Base-by-base conservation (phyloP, 2,113 vertebrate species). In the Hucho hucho region DNA sequence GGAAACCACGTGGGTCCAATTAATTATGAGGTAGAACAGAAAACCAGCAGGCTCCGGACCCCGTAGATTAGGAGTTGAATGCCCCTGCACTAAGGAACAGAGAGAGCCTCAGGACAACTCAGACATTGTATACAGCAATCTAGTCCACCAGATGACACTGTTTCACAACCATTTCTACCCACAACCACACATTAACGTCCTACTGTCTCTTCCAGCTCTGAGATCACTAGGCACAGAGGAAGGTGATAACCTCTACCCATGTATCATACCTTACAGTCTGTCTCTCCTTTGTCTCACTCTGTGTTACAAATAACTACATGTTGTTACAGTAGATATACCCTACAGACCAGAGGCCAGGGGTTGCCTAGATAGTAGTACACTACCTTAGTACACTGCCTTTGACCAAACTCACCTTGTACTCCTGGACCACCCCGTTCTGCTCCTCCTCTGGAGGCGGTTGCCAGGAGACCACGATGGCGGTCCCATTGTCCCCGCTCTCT, bases 341-440 rank as follows among this genome's bases (percentile, higher is more conserved):
- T 43, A 7, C 37, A 43, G 37, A 43, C 37, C 37, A 43, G 37
- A 43, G 37, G 37, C 9, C 37, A 43, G 9, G 9, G 37, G 37
- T 43, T 43, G 9, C 9, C 37, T 43, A 12, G 9, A 43, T 11
- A 43, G 37, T 43, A 11, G 37, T 43, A 43, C 56, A 59, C 56
- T 20, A n/a, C 56, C 14, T 20, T 59, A 43, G 37, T 43, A 12
- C 37, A 43, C 37, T 43, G 11, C 37, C 37, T 43, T 43, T 43
- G 37, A 43, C 37, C 37, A 43, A 9, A 43, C 37, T 43, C 94
- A 99, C 97, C 97, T 97, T 99, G 37, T 99, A 99, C 72, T 99
- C 97, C 73, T 97, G 97, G 77, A 99, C 95, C 92, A 97, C 93
- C 69, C 98, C 98, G 64, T 99, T 99, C 61, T 94, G 96, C 65